Evolutionary conservation across 2,888 invertebrate species (phyloP).

Genomic region (Cerceris ruficornis): DNA sequence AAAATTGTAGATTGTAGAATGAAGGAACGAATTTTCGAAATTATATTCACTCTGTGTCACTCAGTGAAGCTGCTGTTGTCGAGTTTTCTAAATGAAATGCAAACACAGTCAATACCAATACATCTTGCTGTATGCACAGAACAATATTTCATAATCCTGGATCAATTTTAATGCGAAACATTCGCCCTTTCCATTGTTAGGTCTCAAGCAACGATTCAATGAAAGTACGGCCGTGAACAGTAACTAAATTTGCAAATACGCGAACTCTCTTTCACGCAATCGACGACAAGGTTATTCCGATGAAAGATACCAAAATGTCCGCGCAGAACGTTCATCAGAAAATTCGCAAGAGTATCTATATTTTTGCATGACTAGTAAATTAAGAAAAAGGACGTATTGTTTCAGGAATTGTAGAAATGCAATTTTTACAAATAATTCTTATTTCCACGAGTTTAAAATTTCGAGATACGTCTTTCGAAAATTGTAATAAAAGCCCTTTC

Average conservation of each 20-base stretch:
- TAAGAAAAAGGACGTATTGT: too few relatives aligned
- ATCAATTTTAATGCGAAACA: constrained; percentile 14
- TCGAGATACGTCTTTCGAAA: too few relatives aligned
- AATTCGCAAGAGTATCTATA: too few relatives aligned
- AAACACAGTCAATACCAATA: constrained; percentile 44
- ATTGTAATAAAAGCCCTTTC: too few relatives aligned
- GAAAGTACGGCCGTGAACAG: not conserved
- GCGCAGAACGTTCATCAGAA: too few relatives aligned
- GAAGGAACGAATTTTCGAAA: not conserved
- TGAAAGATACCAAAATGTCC: too few relatives aligned
- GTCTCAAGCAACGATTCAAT: constrained; percentile 22
- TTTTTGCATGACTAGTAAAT: too few relatives aligned
- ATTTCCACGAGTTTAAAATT: too few relatives aligned
- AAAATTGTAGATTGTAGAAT: not conserved
- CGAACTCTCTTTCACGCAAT: not conserved
- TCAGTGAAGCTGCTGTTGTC: constrained; percentile 22
- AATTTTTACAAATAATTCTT: too few relatives aligned
- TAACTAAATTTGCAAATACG: constrained; percentile 5
- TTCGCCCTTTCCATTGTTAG: constrained; percentile 29
- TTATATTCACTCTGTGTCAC: constrained; percentile 5
- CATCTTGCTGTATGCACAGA: constrained; percentile 7
- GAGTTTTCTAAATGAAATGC: constrained; percentile 31
- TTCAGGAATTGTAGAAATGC: too few relatives aligned
- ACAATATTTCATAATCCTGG: not conserved
- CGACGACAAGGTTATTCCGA: too few relatives aligned